These are phyloP conservation scores for Caloenas nicobarica DNA, from an alignment of 2,113 vertebrate species.

Conservation along the genomic window DNA sequence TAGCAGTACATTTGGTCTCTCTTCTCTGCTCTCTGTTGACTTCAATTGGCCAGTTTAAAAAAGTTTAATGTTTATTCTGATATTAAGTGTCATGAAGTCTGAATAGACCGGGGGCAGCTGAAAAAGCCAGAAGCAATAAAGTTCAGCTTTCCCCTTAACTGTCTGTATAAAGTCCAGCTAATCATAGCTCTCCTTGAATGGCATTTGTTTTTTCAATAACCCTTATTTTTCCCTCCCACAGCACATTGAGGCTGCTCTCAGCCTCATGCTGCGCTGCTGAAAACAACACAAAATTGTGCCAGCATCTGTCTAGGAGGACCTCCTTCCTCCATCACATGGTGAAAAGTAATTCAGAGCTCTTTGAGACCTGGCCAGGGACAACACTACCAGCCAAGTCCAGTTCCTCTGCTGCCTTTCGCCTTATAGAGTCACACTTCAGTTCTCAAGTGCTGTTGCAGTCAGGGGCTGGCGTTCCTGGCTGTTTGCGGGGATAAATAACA, in stretches of 20 bases:
- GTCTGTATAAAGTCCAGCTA: neutral
- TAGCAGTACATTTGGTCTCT: neutral
- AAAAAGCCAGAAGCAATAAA: neutral
- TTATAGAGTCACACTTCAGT: neutral
- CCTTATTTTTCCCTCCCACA: neutral
- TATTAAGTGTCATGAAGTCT: neutral
- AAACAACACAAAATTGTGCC: neutral
- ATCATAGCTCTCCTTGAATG: neutral
- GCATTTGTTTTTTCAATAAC: neutral
- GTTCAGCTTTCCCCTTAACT: neutral
- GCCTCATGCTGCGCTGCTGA: neutral
- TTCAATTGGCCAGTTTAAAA: neutral
- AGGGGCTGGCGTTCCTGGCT: neutral
- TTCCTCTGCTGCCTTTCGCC: neutral
- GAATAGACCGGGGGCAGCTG: neutral
- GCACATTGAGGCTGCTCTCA: neutral
- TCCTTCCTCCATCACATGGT: fast-evolving
- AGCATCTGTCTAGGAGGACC: neutral
- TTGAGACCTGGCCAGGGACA: neutral
- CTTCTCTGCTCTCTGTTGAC: neutral
- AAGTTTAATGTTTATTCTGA: neutral
- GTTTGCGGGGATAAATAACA: neutral
- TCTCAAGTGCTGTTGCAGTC: neutral
- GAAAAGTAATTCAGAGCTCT: neutral
- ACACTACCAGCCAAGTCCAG: neutral